These are phyloP conservation scores for Alligator mississippiensis DNA, from an alignment of 2,113 vertebrate species.

Conservation along the genomic window DNA sequence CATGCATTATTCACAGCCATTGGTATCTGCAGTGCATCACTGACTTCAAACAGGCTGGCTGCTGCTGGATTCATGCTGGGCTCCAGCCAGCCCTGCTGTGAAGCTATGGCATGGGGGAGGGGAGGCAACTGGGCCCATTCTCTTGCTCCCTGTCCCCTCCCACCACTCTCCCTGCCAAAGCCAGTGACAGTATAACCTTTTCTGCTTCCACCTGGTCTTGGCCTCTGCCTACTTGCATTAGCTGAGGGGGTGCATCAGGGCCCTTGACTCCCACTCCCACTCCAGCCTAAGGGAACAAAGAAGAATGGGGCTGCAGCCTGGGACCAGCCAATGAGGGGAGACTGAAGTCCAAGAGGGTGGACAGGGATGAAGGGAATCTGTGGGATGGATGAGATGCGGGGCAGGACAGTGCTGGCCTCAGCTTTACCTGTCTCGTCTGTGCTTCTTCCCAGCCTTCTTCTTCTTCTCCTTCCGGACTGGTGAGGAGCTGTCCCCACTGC, in stretches of 20 bases:
- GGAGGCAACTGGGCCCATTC: background rate
- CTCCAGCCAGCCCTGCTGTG: background rate
- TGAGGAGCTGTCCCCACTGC: slow-evolving; percentile 91
- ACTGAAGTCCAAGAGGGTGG: too few species aligned
- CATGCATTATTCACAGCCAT: background rate
- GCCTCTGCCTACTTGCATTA: background rate
- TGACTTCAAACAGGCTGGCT: too few species aligned
- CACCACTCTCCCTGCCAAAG: background rate
- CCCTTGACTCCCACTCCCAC: background rate
- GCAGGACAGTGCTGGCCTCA: background rate
- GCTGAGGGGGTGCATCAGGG: background rate
- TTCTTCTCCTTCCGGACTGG: slow-evolving; percentile 93
- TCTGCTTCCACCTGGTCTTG: background rate
- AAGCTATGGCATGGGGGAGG: too few species aligned
- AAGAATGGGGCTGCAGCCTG: background rate
- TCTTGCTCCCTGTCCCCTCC: background rate
- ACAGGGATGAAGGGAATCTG: too few species aligned
- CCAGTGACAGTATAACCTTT: background rate
- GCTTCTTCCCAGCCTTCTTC: slow-evolving; percentile 92
- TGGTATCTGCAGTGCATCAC: background rate
- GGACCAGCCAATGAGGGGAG: background rate
- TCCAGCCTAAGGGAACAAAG: background rate
- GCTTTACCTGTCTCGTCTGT: slow-evolving; percentile 91
- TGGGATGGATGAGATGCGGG: background rate
- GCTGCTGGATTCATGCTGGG: background rate